Evolutionary conservation across 1,140 invertebrate species (phyloP).

Genomic region (Heliothis subflexa): DNA sequence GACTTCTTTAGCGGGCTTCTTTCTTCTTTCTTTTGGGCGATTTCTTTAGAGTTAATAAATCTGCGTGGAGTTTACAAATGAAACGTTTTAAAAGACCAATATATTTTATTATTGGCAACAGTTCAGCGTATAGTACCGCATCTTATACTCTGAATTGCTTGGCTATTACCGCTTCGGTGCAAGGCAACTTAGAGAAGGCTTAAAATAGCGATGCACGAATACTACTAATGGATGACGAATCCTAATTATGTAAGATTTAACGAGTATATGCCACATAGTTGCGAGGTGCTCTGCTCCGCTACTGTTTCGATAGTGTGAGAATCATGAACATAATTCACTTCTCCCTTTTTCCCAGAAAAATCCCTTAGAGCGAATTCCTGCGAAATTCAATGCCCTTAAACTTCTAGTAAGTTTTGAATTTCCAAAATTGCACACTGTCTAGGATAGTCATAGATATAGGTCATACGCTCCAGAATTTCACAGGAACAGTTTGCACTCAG

Average conservation of each 20-base stretch:
- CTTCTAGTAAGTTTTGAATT: too few relatives aligned
- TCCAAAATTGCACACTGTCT: too few relatives aligned
- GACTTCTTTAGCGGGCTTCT: too few relatives aligned
- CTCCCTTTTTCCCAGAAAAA: too few relatives aligned
- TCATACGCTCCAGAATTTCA: too few relatives aligned
- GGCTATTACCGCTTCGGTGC: conserved; percentile 17
- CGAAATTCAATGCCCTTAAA: too few relatives aligned
- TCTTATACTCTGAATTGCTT: background rate
- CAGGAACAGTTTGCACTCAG: too few relatives aligned
- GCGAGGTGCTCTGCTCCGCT: background rate
- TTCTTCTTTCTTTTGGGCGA: too few relatives aligned
- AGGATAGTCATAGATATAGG: too few relatives aligned
- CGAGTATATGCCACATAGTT: conserved; percentile 18
- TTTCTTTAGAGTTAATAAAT: too few relatives aligned
- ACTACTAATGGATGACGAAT: conserved; percentile 44
- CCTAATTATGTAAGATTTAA: conserved; percentile 40
- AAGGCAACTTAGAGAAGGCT: conserved; percentile 9
- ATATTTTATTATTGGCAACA: background rate
- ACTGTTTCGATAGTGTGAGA: conserved; percentile 41
- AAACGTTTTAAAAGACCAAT: background rate
- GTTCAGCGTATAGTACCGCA: background rate
- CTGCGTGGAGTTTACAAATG: background rate
- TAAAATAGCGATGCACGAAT: conserved; percentile 32
- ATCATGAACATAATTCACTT: background rate
- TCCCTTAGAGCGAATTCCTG: too few relatives aligned